Base-by-base conservation (phyloP, 2,797 vertebrate genomes). In the Scarus forsteni region DNA sequence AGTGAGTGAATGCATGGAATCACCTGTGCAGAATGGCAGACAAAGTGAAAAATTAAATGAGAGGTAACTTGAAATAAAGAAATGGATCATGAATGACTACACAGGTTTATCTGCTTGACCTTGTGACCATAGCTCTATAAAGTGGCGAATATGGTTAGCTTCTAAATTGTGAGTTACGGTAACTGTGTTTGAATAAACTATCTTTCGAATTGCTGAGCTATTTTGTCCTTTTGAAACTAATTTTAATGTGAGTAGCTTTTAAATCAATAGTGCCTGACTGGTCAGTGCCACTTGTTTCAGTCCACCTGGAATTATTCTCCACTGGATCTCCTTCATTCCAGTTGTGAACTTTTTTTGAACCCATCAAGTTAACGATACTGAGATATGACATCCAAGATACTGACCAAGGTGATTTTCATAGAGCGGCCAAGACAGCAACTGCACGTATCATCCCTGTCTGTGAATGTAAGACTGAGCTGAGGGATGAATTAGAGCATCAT, bases 311-410 rank as follows among this genome's bases (percentile, higher is more conserved):
- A 80, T 76, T 72, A 79, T 60, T 61, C 71, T 73, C 60, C 72
- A 54, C 44, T 63, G 69, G 61, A 77, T 80, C 60, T 80, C 73
- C 82, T 79, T 62, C 57, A 72, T 75, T 81, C 50, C 66, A 64
- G 44, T 58, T 14, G 0, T 89, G 79, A 92, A 78, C 88, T 87
- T 44, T 38, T 9, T 66, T 45, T 92, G 85, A 92, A 90, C 88
- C 59, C 46, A 58, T 15, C 50, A 66, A 69, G 78, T 80, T 74
- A 60, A 49, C 70, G 64, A 70, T 71, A 78, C 59, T 77, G 64
- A 79, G 52, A 71, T 59, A 44, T 69, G 62, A 78, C 84, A 79
- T 66, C 16, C 50, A n/a, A 39, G 9, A 54, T 7, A 61, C 58
- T 73, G 58, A 77, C 14, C 10, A 15, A 50, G 14, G 54, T 54